Conservation (phyloP, 2,888 invertebrate species). For the Ophioninae sp. region DNA sequence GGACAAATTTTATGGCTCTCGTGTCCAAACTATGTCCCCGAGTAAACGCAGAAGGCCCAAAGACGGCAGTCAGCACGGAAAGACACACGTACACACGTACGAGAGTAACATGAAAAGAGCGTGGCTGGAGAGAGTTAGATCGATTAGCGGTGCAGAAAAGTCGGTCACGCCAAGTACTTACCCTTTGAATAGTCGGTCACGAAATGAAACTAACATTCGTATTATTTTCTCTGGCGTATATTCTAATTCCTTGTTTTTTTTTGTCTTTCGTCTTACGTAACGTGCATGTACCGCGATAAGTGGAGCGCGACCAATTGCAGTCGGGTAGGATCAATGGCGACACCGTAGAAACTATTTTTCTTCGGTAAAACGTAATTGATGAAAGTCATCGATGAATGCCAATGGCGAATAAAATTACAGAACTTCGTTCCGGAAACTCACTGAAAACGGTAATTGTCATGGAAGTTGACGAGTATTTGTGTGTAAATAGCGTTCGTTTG, state of each 20-base stretch:
- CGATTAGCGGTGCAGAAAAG: slow-evolving; percentile 70
- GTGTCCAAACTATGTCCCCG: slow-evolving; percentile 23
- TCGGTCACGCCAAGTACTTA: slow-evolving; percentile 71
- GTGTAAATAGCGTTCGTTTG: too few relatives aligned
- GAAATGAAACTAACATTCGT: slow-evolving; percentile 65
- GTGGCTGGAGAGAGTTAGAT: slow-evolving; percentile 43
- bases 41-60: slow-evolving; percentile 12
- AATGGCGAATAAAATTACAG: neutral
- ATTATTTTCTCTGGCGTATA: slow-evolving; percentile 48
- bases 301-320: slow-evolving; percentile 26
- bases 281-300: slow-evolving; percentile 21
- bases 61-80: slow-evolving; percentile 23
- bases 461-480: too few relatives aligned
- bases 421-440: neutral
- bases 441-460: neutral
- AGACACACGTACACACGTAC: neutral
- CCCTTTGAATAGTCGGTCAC: slow-evolving; percentile 61
- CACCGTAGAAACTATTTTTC: neutral
- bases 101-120: slow-evolving; percentile 24
- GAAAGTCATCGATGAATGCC: neutral
- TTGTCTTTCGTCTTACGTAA: slow-evolving; percentile 1
- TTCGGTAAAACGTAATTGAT: neutral
- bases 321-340: neutral
- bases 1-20: slow-evolving; percentile 51
- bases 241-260: slow-evolving; percentile 33